Percentiles rank a stretch among this genome's conserved stretches.
phyloP scores from a whole-genome alignment of 2,888 invertebrate genomes.

The Adelognathus sp. region DNA sequence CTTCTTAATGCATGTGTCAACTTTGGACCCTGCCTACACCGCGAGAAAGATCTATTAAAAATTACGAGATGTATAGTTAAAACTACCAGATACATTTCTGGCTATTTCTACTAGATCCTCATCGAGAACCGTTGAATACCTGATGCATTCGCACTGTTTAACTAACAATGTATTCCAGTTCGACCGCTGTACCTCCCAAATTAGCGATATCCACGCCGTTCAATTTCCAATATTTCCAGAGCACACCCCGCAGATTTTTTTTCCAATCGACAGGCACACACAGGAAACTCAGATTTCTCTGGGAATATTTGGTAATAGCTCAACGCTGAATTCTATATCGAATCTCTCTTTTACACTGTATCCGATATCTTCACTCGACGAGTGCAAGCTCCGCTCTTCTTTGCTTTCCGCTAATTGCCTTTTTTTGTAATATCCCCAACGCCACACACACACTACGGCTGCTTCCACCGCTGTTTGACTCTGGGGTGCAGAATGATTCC shows the following conservation, averaged over 20 bases:
- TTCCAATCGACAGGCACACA: background rate
- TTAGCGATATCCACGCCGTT: background rate
- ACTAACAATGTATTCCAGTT: background rate
- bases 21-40: too few relatives aligned
- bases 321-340: background rate
- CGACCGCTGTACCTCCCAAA: background rate
- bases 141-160: background rate
- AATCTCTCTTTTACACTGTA: background rate
- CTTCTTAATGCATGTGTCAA: too few relatives aligned
- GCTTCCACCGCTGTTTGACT: background rate
- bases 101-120: too few relatives aligned
- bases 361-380: background rate
- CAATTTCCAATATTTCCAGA: background rate
- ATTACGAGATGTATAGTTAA: too few relatives aligned
- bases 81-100: too few relatives aligned
- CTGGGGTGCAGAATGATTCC: background rate
- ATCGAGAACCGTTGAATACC: background rate
- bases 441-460: background rate
- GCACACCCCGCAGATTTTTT: background rate
- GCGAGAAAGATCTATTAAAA: too few relatives aligned
- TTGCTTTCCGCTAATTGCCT: constrained; percentile 8
- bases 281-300: background rate
- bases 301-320: background rate
- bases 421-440: background rate
- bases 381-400: background rate